Percentiles rank a stretch among this genome's conserved stretches.
These are phyloP conservation scores for Drosophila tsacasi DNA, from an alignment of 1,140 invertebrate genomes.

Conservation along the genomic window DNA sequence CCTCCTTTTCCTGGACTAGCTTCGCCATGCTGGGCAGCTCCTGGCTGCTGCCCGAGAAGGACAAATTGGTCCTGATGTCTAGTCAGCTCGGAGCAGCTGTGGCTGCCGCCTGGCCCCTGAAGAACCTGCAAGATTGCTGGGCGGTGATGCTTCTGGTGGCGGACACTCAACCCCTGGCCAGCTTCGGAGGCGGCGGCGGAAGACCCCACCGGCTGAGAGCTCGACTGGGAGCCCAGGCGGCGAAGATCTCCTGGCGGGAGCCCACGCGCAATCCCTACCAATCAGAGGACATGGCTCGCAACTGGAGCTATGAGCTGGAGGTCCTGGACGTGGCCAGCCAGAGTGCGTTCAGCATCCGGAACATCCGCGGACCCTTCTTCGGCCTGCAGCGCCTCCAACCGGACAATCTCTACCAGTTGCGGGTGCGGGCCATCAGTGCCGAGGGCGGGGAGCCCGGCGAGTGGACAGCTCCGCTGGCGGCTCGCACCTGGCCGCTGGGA, in stretches of 20 bases:
- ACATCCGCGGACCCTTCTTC: conserved; percentile 88
- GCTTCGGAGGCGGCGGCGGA: conserved; percentile 88
- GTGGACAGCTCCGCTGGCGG: conserved; percentile 92
- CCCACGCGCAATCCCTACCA: conserved; percentile 93
- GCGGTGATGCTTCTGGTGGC: conserved; percentile 29
- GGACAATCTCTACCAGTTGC: conserved; percentile 91
- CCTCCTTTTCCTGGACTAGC: conserved; percentile 19
- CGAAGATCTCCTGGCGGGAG: conserved; percentile 91
- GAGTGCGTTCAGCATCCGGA: conserved; percentile 76
- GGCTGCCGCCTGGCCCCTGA: conserved; percentile 85
- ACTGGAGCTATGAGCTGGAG: conserved; percentile 94
- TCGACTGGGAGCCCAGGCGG: conserved; percentile 90
- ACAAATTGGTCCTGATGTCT: conserved; percentile 87
- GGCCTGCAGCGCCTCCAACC: conserved; percentile 89
- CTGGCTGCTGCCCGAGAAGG: conserved; percentile 84
- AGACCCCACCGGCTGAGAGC: conserved; percentile 91
- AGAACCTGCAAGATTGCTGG: conserved; percentile 70
- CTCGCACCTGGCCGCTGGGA: conserved; percentile 88
- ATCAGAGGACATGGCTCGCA: conserved; percentile 92
- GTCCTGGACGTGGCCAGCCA: conserved; percentile 88
- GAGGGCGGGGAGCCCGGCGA: conserved; percentile 92
- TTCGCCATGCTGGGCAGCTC: conserved; percentile 32
- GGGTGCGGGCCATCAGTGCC: conserved; percentile 86
- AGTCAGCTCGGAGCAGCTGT: background rate
- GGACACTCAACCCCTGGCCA: conserved; percentile 89